These are phyloP conservation scores for Tetropium fuscum DNA, from an alignment of 2,888 invertebrate genomes.

Conservation along the genomic window DNA sequence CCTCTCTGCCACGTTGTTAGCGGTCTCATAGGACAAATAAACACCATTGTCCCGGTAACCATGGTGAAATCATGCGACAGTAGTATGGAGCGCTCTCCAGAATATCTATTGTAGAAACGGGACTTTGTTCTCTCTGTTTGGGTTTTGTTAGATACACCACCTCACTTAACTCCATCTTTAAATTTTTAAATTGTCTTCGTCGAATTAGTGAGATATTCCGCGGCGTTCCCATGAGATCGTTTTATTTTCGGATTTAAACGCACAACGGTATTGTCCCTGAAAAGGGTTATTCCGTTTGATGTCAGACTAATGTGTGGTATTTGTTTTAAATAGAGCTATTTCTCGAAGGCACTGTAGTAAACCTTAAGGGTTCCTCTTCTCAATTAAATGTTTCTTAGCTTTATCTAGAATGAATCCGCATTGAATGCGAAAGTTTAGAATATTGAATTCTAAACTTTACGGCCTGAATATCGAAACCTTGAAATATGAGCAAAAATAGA, in stretches of 20 bases:
- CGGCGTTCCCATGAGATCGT: slow-evolving; percentile 13
- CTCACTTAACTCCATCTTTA: slow-evolving; percentile 35
- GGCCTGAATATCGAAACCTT: no score
- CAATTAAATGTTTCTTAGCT: neutral
- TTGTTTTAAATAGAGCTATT: slow-evolving; percentile 13
- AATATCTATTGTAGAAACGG: slow-evolving; percentile 43
- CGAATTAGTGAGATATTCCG: slow-evolving; percentile 25
- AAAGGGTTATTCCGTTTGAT: slow-evolving; percentile 18
- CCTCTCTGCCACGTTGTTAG: slow-evolving; percentile 67
- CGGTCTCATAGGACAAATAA: slow-evolving; percentile 68
- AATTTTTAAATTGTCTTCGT: slow-evolving; percentile 30
- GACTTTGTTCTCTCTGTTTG: slow-evolving; percentile 30
- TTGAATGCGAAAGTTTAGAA: no score
- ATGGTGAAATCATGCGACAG: slow-evolving; percentile 67
- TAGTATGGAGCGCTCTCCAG: slow-evolving; percentile 56
- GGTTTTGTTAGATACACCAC: slow-evolving; percentile 28
- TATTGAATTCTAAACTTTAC: no score
- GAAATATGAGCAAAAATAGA: no score
- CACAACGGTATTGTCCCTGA: neutral
- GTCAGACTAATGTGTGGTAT: slow-evolving; percentile 16
- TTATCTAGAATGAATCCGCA: neutral
- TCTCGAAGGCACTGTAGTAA: slow-evolving; percentile 16
- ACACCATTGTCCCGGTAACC: slow-evolving; percentile 68
- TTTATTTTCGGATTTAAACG: slow-evolving; percentile 23
- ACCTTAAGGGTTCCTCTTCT: slow-evolving; percentile 1